A percentile compares a stretch with the other conserved stretches of the same genome.
These are phyloP conservation scores for Botia almorhae DNA, from an alignment of 2,797 vertebrate species.

Conservation along the genomic window DNA sequence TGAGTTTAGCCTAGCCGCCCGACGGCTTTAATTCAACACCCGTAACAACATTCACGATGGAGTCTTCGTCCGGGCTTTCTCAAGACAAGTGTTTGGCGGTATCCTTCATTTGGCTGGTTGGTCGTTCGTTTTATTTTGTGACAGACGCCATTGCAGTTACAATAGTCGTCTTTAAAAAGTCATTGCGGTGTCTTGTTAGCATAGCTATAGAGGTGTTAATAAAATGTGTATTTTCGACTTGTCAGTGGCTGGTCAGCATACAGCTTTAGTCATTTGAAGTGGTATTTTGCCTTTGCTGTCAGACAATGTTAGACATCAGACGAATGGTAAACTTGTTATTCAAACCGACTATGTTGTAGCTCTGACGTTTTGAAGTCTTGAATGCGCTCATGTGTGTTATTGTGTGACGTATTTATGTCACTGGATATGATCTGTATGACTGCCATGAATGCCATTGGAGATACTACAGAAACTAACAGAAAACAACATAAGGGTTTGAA, in stretches of 20 bases:
- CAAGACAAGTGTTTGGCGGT: conserved; percentile 77
- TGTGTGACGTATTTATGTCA: conserved; percentile 1
- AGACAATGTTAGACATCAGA: not conserved
- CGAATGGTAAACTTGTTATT: not conserved
- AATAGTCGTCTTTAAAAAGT: not conserved
- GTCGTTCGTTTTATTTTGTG: not conserved
- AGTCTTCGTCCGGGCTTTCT: conserved; percentile 67
- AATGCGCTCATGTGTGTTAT: not conserved
- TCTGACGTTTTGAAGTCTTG: conserved; percentile 16
- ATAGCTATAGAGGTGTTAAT: not conserved
- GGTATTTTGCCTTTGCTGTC: not conserved
- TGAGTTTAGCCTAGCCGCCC: conserved; percentile 19
- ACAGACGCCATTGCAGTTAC: too few species aligned
- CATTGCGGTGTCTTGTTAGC: conserved; percentile 18
- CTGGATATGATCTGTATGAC: not conserved
- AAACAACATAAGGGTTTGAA: not conserved
- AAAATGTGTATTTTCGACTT: not conserved
- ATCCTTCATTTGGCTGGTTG: conserved; percentile 70
- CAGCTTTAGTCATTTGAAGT: not conserved
- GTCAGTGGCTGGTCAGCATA: not conserved
- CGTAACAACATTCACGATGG: conserved; percentile 66
- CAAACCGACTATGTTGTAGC: not conserved
- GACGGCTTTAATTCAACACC: conserved; percentile 9
- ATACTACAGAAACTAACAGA: not conserved
- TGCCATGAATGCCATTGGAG: not conserved